These are phyloP conservation scores for Pandemis cinnamomeana DNA, from an alignment of 2,888 invertebrate species.

Conservation along the genomic window DNA sequence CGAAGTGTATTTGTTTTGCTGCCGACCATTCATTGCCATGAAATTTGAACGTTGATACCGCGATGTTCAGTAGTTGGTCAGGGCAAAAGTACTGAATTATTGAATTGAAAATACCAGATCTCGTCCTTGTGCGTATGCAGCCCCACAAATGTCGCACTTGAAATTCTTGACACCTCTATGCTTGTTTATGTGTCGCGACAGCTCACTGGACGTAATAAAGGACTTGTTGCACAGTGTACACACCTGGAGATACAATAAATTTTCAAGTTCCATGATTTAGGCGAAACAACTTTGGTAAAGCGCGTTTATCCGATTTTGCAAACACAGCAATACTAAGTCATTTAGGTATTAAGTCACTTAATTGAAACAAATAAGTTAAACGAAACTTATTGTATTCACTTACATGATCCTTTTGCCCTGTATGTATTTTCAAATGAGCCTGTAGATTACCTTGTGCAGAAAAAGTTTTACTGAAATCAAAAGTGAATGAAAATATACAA, in stretches of 20 bases:
- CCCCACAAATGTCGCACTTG: slow-evolving; percentile 84
- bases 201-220: slow-evolving; percentile 85
- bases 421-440: slow-evolving; percentile 86
- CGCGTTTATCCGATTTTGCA: no score
- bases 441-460: slow-evolving; percentile 86
- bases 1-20: no score
- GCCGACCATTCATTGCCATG: no score
- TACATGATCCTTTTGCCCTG: slow-evolving; percentile 85
- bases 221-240: slow-evolving; percentile 85
- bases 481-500: slow-evolving; percentile 27
- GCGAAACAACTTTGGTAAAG: no score
- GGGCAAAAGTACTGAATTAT: not conserved
- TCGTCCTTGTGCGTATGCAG: slow-evolving; percentile 82
- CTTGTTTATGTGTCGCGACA: slow-evolving; percentile 85
- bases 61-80: no score
- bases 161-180: slow-evolving; percentile 84
- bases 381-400: slow-evolving; percentile 44
- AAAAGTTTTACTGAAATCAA: slow-evolving; percentile 82
- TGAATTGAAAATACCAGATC: slow-evolving; percentile 73
- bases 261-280: no score
- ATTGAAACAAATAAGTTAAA: no score
- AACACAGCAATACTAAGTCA: no score
- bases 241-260: slow-evolving; percentile 53
- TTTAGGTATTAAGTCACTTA: no score
- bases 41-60: no score